These are phyloP conservation scores for Characodon lateralis DNA, from an alignment of 2,797 vertebrate species.

Conservation along the genomic window DNA sequence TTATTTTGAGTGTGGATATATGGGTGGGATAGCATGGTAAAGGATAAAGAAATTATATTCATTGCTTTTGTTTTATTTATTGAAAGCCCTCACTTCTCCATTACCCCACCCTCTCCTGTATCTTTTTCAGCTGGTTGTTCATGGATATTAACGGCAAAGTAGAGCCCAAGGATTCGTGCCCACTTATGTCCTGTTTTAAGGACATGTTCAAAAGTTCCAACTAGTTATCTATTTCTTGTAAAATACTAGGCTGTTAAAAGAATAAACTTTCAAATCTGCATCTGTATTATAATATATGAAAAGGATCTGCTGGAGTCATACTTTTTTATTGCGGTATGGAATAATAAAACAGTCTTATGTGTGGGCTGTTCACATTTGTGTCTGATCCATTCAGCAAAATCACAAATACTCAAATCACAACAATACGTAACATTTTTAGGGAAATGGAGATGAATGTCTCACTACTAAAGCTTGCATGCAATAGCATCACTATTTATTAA, in stretches of 20 bases:
- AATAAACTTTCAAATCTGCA: conserved; percentile 88
- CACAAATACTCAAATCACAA: not conserved
- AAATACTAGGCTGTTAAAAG: conserved; percentile 89
- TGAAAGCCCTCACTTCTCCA: conserved; percentile 52
- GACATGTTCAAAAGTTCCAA: conserved; percentile 84
- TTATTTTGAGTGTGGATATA: conserved; percentile 49
- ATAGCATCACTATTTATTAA: too few species aligned
- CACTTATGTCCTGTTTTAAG: conserved; percentile 88
- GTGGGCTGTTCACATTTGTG: conserved; percentile 76
- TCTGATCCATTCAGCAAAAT: conserved; percentile 50
- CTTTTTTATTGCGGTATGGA: conserved; percentile 83
- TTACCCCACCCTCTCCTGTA: not conserved
- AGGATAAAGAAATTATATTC: conserved; percentile 52
- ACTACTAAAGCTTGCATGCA: not conserved
- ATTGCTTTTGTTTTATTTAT: conserved; percentile 78
- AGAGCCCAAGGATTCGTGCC: conserved; percentile 80
- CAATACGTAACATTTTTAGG: not conserved
- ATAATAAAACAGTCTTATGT: conserved; percentile 80
- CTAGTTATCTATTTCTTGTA: conserved; percentile 88
- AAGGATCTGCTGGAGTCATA: conserved; percentile 80
- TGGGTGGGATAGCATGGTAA: conserved; percentile 47
- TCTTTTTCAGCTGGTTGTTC: conserved; percentile 74
- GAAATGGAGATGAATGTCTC: not conserved
- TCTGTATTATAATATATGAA: conserved; percentile 89
- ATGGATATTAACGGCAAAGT: conserved; percentile 71